Conservation (phyloP, 1,140 invertebrate genomes). For the Sinella curviseta region DNA sequence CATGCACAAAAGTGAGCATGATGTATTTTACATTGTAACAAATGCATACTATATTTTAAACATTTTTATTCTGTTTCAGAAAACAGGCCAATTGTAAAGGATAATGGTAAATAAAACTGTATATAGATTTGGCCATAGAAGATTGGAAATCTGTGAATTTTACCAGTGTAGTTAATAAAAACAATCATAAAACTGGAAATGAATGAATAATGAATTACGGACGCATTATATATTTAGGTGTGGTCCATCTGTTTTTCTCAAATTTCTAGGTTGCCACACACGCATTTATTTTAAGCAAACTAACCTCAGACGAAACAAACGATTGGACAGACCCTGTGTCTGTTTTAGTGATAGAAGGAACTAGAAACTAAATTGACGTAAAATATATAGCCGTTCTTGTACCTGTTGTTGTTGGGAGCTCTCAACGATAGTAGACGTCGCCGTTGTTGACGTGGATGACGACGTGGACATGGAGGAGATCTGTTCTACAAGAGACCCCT, state of each 20-base stretch:
- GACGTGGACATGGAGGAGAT: conserved; percentile 3
- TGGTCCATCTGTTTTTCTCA: neutral
- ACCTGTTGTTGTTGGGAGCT: conserved; percentile 4
- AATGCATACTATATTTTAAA: too few relatives aligned
- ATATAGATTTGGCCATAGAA: neutral
- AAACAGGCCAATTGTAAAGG: neutral
- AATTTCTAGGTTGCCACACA: conserved; percentile 3
- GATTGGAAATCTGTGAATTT: too few relatives aligned
- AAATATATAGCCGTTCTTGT: conserved; percentile 4
- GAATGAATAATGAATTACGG: too few relatives aligned
- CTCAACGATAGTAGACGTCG: neutral
- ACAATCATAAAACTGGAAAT: neutral
- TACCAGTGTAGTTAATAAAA: neutral
- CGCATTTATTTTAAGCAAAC: neutral
- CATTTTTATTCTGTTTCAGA: too few relatives aligned
- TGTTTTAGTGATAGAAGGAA: neutral
- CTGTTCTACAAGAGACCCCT: neutral
- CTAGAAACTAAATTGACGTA: neutral
- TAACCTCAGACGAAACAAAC: conserved; percentile 6
- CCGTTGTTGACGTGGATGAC: neutral
- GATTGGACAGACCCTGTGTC: neutral
- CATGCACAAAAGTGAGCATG: too few relatives aligned
- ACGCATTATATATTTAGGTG: too few relatives aligned
- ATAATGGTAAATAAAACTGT: neutral
- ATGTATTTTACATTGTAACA: too few relatives aligned